Conservation (phyloP, 2,113 vertebrate species). For the Aramus guarauna region DNA sequence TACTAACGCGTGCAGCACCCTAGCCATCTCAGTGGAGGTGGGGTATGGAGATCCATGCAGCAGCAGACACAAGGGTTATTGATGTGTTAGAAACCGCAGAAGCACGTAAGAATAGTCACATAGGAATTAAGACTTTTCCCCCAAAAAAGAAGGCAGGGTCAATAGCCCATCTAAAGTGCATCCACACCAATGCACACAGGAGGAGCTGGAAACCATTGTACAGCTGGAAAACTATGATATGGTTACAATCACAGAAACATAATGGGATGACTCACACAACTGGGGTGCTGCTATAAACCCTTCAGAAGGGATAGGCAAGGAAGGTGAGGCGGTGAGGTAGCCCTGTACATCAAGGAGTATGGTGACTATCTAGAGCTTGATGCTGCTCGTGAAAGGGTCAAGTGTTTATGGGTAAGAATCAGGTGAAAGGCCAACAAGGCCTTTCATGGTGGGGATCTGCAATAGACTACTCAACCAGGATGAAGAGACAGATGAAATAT, state of each 20-base stretch:
- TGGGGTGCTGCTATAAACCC: background rate
- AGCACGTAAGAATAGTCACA: background rate
- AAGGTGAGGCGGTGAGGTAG: background rate
- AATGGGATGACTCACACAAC: background rate
- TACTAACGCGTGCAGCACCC: background rate
- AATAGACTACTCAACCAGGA: background rate
- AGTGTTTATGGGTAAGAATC: too few species aligned
- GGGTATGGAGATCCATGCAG: rapidly evolving
- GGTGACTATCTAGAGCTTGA: too few species aligned
- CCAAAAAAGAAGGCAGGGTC: background rate
- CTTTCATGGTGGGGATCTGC: too few species aligned
- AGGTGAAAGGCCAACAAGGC: too few species aligned
- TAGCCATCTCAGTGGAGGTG: background rate
- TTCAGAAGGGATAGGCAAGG: background rate
- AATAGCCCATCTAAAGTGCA: background rate
- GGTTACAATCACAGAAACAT: background rate
- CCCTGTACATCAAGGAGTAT: too few species aligned
- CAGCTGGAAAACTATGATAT: background rate
- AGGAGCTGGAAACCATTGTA: background rate
- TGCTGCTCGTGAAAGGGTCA: too few species aligned
- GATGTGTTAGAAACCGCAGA: background rate
- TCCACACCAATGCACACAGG: background rate
- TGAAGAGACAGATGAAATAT: background rate
- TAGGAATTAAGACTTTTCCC: background rate
- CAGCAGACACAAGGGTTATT: rapidly evolving